phyloP scores from a whole-genome alignment of 2,797 vertebrate genomes.

The Xiphorhynchus erythropygius region DNA sequence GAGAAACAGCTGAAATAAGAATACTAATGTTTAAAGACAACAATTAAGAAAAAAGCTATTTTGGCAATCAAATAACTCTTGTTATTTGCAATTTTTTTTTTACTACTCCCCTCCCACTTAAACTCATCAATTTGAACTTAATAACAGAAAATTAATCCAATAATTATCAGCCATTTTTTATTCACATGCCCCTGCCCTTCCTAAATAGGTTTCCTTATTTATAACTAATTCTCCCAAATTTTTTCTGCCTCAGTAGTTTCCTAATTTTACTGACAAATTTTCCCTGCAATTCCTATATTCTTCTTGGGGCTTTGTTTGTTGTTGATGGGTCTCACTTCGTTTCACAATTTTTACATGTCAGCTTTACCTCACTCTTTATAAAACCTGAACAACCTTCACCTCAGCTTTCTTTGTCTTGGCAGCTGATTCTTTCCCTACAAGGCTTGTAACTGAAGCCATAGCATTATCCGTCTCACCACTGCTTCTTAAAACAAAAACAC shows the following conservation, averaged over 20 bases:
- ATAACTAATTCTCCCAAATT: background rate
- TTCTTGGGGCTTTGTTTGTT: background rate
- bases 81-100: background rate
- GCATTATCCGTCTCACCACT: background rate
- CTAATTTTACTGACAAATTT: background rate
- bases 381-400: background rate
- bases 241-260: background rate
- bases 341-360: background rate
- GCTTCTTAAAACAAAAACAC: background rate
- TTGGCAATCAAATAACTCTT: background rate
- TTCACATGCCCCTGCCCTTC: fast-evolving
- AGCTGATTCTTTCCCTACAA: background rate
- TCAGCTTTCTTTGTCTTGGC: background rate
- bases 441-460: background rate
- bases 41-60: background rate
- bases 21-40: background rate
- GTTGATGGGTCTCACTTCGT: background rate
- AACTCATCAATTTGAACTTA: background rate
- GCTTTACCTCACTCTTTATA: background rate
- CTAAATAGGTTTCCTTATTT: background rate
- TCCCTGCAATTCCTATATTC: background rate
- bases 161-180: background rate
- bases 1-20: background rate
- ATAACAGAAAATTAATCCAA: background rate
- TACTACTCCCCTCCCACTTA: background rate